phyloP scores from a whole-genome alignment of 2,888 invertebrate genomes.

The Enchytraeus crypticus region DNA sequence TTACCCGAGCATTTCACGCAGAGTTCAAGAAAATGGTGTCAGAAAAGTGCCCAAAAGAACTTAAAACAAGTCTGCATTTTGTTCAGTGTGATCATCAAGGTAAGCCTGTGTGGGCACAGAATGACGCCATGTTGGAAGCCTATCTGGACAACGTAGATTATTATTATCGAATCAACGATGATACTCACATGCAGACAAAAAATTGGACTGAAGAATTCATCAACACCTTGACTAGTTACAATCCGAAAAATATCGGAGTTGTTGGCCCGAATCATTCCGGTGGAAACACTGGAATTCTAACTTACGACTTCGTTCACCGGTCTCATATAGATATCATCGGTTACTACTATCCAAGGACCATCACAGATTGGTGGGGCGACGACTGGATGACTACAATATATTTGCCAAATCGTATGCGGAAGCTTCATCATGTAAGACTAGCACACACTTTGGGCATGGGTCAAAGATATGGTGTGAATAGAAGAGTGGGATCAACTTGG shows the following conservation, averaged over 20 bases:
- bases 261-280: conserved; percentile 24
- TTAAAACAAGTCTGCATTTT: too few relatives aligned
- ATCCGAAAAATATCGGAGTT: conserved; percentile 22
- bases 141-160: conserved; percentile 25
- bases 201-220: conserved; percentile 22
- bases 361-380: conserved; percentile 20
- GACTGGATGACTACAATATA: conserved; percentile 17
- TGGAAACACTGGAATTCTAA: conserved; percentile 14
- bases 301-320: conserved; percentile 17
- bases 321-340: conserved; percentile 14
- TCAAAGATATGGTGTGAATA: conserved; percentile 6
- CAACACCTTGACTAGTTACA: conserved; percentile 6
- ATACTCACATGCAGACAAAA: conserved; percentile 11
- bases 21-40: too few relatives aligned
- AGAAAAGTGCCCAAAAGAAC: too few relatives aligned
- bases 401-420: conserved; percentile 1
- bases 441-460: conserved; percentile 11
- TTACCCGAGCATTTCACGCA: conserved; percentile 9
- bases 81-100: conserved; percentile 23
- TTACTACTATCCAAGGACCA: conserved; percentile 17
- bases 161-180: conserved; percentile 27
- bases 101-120: conserved; percentile 30
- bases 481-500: neutral
- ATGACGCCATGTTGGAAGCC: conserved; percentile 30
- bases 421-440: conserved; percentile 4